Evolutionary conservation across 2,888 invertebrate species (phyloP).

Genomic region (Sminthurinus aureus): DNA sequence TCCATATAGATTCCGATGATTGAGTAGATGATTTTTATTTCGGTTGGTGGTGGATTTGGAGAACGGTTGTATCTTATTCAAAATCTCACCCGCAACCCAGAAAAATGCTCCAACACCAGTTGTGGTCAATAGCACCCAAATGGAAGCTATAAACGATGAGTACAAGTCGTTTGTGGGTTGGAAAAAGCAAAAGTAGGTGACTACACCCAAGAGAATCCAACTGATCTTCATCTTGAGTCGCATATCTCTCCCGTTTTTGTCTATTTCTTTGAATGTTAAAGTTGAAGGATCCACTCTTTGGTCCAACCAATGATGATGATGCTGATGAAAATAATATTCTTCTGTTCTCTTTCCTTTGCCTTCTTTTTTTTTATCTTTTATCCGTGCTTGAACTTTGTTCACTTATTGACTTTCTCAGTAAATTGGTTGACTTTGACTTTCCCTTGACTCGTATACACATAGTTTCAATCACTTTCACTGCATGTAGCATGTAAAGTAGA

Average conservation of each 20-base stretch:
- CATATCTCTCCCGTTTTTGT: not conserved
- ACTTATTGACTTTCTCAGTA: constrained; percentile 12
- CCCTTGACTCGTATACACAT: not conserved
- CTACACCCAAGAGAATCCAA: constrained; percentile 28
- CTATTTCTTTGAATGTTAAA: constrained; percentile 26
- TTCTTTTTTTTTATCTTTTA: not conserved
- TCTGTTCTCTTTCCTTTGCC: not conserved
- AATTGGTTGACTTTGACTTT: too few species aligned
- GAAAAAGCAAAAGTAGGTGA: constrained; percentile 33
- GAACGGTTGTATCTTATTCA: constrained; percentile 44
- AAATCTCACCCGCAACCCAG: constrained; percentile 49
- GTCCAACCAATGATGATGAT: not conserved
- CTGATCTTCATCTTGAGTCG: constrained; percentile 21
- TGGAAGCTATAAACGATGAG: constrained; percentile 38
- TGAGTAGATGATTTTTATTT: constrained; percentile 17
- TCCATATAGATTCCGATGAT: constrained; percentile 2
- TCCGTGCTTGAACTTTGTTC: too few species aligned
- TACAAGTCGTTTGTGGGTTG: constrained; percentile 28
- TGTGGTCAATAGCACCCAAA: constrained; percentile 48
- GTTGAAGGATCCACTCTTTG: constrained; percentile 26
- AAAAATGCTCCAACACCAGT: constrained; percentile 46
- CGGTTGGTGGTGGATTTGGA: not conserved
- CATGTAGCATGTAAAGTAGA: too few species aligned
- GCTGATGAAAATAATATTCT: constrained; percentile 4
- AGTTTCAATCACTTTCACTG: constrained; percentile 8